phyloP scores from a whole-genome alignment of 1,140 invertebrate genomes.

The Drosophila mojavensis region DNA sequence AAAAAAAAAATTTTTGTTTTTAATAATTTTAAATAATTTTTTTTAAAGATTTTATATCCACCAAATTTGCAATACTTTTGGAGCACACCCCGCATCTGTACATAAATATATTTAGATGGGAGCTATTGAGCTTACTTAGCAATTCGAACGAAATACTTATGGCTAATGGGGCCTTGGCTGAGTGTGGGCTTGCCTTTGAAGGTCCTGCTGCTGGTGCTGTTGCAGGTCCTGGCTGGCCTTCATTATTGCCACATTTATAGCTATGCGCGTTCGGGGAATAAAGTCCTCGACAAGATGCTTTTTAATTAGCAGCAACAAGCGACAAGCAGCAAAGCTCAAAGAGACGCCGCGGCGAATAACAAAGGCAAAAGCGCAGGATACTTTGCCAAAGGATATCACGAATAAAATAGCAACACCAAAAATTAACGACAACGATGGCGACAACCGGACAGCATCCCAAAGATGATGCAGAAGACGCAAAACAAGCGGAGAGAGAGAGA shows the following conservation, averaged over 20 bases:
- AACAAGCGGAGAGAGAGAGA: not conserved
- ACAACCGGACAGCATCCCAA: not conserved
- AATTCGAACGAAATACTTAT: conserved; percentile 5
- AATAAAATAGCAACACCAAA: conserved; percentile 45
- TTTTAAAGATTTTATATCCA: no score
- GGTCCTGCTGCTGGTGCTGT: not conserved
- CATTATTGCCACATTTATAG: conserved; percentile 22
- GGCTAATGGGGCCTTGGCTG: conserved; percentile 11
- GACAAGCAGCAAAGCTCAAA: conserved; percentile 6
- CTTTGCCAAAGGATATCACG: conserved; percentile 51
- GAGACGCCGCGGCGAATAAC: conserved; percentile 28
- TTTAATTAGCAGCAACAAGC: conserved; percentile 72
- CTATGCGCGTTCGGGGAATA: conserved; percentile 11
- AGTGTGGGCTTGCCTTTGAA: not conserved
- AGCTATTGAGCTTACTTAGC: not conserved
- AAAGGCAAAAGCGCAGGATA: conserved; percentile 40
- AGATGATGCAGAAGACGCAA: not conserved
- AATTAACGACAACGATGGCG: conserved; percentile 21
- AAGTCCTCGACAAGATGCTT: conserved; percentile 52
- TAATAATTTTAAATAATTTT: no score
- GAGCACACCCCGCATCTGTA: not conserved
- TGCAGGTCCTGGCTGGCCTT: not conserved
- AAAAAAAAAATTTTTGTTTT: no score
- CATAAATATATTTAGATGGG: not conserved
- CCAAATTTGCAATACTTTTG: no score